Evolutionary conservation across 2,888 invertebrate species (phyloP).

Genomic region (Cryptocephalus primarius): DNA sequence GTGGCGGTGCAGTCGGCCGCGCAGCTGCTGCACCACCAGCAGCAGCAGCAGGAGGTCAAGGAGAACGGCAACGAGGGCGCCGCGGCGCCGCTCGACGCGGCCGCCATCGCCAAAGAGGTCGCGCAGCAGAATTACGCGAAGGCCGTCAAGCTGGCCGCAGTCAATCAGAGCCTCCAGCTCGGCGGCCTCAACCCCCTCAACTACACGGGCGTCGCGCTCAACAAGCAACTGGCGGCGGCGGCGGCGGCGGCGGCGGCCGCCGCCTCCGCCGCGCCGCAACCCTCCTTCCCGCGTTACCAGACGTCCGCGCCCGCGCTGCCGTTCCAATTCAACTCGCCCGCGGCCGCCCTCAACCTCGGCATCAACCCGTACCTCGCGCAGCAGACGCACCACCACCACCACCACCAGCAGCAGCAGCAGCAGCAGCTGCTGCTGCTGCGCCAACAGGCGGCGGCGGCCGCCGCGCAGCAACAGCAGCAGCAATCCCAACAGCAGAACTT

Average conservation of each 20-base stretch:
- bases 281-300: conserved; percentile 28
- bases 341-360: conserved; percentile 24
- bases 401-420: conserved; percentile 19
- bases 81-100: conserved; percentile 43
- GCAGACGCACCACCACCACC: conserved; percentile 23
- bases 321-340: conserved; percentile 25
- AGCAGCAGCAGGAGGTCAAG: conserved; percentile 12
- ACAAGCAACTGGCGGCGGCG: conserved; percentile 45
- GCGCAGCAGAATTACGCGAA: conserved; percentile 76
- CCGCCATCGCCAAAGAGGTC: conserved; percentile 65
- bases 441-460: conserved; percentile 12
- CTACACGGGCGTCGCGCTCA: conserved; percentile 60
- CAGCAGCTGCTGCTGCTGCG: conserved; percentile 1
- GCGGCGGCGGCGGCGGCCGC: conserved; percentile 37
- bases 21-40: conserved; percentile 12
- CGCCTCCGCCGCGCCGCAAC: conserved; percentile 30
- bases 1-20: conserved; percentile 5
- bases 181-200: conserved; percentile 48
- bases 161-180: conserved; percentile 20
- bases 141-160: conserved; percentile 53
- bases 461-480: not conserved
- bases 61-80: conserved; percentile 10
- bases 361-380: conserved; percentile 35
- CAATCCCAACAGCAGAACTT: conserved; percentile 10
- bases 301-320: conserved; percentile 23